Conservation (phyloP, 1,140 invertebrate genomes). For the Aphis gossypii region DNA sequence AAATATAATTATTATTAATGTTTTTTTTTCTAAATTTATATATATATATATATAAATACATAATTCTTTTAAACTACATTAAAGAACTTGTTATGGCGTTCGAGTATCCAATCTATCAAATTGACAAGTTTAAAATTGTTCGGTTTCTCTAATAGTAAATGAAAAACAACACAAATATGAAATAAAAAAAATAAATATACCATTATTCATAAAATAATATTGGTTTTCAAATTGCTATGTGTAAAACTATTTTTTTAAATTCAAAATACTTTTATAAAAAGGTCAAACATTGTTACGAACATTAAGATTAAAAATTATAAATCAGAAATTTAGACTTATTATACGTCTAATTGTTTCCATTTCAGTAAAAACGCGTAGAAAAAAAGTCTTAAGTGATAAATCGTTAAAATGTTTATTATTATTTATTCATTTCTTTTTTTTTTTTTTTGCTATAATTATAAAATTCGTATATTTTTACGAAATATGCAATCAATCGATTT, state of each 20-base stretch:
- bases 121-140: not conserved
- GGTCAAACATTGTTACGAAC: not conserved
- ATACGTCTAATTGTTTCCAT: not conserved
- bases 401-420: not conserved
- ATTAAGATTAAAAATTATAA: not conserved
- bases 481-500: not conserved
- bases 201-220: no score
- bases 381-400: not conserved
- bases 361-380: not conserved
- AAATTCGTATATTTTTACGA: not conserved
- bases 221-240: not conserved
- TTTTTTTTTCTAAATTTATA: not conserved
- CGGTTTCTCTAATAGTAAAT: not conserved
- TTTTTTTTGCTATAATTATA: not conserved
- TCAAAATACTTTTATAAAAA: not conserved
- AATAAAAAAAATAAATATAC: not conserved
- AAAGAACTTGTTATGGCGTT: not conserved
- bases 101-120: not conserved
- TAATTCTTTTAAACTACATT: not conserved
- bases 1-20: not conserved
- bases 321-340: not conserved
- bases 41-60: no score
- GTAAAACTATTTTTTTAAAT: not conserved
- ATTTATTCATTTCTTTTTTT: no score
- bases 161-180: not conserved